phyloP scores from a whole-genome alignment of 2,113 vertebrate genomes.

The Pitta sordida region DNA sequence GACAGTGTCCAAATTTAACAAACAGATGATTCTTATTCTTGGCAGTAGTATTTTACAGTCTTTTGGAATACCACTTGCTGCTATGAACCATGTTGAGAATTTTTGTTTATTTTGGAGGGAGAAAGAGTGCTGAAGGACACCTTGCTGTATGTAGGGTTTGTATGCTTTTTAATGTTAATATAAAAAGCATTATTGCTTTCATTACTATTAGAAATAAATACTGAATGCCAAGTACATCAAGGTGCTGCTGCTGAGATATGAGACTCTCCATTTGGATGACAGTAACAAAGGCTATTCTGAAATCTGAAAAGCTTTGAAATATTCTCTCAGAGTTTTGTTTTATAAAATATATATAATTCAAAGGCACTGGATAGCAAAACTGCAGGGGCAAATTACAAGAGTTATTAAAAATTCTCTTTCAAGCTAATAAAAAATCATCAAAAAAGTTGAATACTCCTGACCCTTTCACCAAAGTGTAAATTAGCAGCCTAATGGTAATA shows the following conservation, averaged over 20 bases:
- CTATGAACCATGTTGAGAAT: neutral
- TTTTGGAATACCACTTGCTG: neutral
- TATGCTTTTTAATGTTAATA: neutral
- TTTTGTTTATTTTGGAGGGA: neutral
- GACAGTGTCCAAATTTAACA: neutral
- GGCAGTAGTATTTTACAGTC: neutral
- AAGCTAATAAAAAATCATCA: slow-evolving; percentile 72
- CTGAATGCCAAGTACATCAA: neutral
- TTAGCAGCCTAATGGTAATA: slow-evolving; percentile 73
- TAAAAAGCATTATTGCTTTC: neutral
- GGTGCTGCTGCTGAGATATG: neutral
- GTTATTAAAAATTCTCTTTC: slow-evolving; percentile 76
- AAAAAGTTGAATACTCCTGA: slow-evolving; percentile 69
- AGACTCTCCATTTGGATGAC: neutral
- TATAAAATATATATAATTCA: slow-evolving; percentile 52
- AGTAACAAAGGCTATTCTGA: neutral
- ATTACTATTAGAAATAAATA: neutral
- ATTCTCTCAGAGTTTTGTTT: slow-evolving; percentile 31
- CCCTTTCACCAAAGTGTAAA: slow-evolving; percentile 74
- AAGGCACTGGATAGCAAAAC: slow-evolving; percentile 32
- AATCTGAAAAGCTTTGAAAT: slow-evolving; percentile 6
- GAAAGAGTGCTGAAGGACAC: neutral
- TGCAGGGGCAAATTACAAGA: slow-evolving; percentile 62
- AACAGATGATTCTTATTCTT: neutral
- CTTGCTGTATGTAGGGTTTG: neutral